Base-by-base conservation (phyloP, 2,888 invertebrate species). In the Teleiodes luculella region DNA sequence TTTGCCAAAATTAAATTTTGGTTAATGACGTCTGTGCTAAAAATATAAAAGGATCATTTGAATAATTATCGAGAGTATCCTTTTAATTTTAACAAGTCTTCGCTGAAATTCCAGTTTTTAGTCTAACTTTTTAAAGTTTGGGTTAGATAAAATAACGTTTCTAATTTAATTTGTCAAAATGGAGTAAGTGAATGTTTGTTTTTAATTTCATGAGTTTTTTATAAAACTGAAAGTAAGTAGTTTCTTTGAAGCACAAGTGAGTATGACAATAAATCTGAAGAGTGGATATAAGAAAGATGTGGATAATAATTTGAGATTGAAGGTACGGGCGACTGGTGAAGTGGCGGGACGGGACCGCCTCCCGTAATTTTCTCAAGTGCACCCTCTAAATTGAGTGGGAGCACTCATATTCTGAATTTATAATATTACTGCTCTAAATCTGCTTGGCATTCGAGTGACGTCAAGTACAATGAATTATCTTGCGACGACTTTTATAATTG, bases 391-490 rank as follows among this genome's bases (percentile, higher is more conserved):
- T 80, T 77, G 79, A 81, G 72, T 76, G 74, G 85, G 85, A 76
- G 83, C 68, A 76, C 87, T 88, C 81, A 81, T 82, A 80, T 80
- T 81, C 75, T 64, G 79, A 86, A 88, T 89, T 87, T 88, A 87
- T 87, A 85, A 86, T 86, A 86, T 86, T 80, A 79, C 76, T 76
- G 78, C 78, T 78, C 78, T 79, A 84, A 83, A 79, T 80, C 83
- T 76, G 72, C 72, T 72, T 66, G 63, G 67, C 64, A 72, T 72
- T 74, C 65, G 62, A 74, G 74, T 72, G 68, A 70, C 69, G 64
- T 70, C 64, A 62, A 75, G 72, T 72, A 72, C 72, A 74, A 74
- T 76, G 69, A 72, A 78, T 76, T 72, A 66, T 67, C 58, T 60
- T 20, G 53, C 57, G 62, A 64, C 64, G 58, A 66, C 62, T 63